Percentiles rank a stretch among this genome's conserved stretches.
Conservation (phyloP, 2,888 invertebrate species). For the Dione vanillae region DNA sequence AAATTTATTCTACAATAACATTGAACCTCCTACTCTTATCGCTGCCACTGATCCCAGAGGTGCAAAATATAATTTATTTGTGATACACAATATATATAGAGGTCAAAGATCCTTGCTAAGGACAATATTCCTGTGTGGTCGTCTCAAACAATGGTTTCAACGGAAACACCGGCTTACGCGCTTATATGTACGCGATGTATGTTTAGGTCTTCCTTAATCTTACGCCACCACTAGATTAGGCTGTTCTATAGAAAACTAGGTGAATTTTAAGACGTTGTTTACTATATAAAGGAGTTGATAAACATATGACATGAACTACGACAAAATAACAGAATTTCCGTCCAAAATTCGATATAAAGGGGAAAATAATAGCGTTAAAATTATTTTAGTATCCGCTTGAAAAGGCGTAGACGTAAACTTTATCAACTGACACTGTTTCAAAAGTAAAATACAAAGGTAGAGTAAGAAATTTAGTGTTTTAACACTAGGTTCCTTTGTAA, state of each 20-base stretch:
- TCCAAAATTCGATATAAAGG: too few species aligned
- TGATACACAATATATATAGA: background rate
- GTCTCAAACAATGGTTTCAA: conserved; percentile 36
- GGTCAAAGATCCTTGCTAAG: conserved; percentile 21
- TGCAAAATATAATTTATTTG: conserved; percentile 11
- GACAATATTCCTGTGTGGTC: conserved; percentile 40
- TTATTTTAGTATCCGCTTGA: too few species aligned
- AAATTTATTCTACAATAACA: too few species aligned
- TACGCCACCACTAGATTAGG: conserved; percentile 45
- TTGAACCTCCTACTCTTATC: too few species aligned
- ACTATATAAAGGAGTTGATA: background rate
- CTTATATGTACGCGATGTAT: conserved; percentile 52
- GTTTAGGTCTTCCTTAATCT: conserved; percentile 60
- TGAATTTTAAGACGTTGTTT: background rate
- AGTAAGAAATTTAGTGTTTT: too few species aligned
- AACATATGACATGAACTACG: background rate
- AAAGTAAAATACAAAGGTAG: too few species aligned
- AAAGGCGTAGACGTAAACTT: too few species aligned
- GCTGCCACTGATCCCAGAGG: background rate
- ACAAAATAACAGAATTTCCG: too few species aligned
- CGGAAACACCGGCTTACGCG: conserved; percentile 47
- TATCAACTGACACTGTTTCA: too few species aligned
- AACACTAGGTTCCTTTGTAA: too few species aligned
- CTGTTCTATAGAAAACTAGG: background rate
- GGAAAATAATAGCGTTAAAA: too few species aligned